Evolutionary conservation across 2,113 vertebrate species (phyloP), one percentile per base, ranked within the genome.

Genomic region (Gorsachius goisagi): DNA sequence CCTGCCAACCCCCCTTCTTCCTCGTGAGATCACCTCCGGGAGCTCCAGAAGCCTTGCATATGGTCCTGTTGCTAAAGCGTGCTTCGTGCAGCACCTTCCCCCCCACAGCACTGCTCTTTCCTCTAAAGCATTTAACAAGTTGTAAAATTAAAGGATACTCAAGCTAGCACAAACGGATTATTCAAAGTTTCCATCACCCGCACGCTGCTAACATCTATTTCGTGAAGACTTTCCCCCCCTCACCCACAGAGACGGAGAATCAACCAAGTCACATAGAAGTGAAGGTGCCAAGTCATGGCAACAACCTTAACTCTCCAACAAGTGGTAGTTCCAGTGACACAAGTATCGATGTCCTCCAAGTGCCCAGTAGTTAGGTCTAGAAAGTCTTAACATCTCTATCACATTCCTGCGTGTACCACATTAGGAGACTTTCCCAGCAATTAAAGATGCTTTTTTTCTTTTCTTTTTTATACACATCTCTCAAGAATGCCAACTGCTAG

Each of bases 51-150:
- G 39, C 37, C 52, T 21, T 22, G 33, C 22, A 5, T 9, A 20
- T 1, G 5, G 58, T 30, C 28, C 44, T 11, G 13, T 10, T 71
- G 28, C 44, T 73, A 15, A 59, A 59, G 28, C 0, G 0, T 17
- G 14, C 27, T 64, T 64, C 37, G 39, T 24, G 8, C 4, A n/a
- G 44, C 37, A 64, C 28, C 44, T n/a, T 71, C 18, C 23, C 13
- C 16, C 59, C 49, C 74, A 33, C 41, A 28, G 4, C 2, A 26
- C 30, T 66, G 30, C 18, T 77, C 39, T 35, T 82, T 11, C 39
- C 33, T 82, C 56, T 53, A 7, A 53, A 82, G 5, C 47, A 21
- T 64, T 81, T 6, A 71, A 18, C 15, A n/a, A 59, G 6, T 41
- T 47, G 21, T 49, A 59, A 53, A 81, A 76, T 55, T 59, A 53